Conservation (phyloP, 2,113 vertebrate species). For the Hypocryptadius cinnamomeus region DNA sequence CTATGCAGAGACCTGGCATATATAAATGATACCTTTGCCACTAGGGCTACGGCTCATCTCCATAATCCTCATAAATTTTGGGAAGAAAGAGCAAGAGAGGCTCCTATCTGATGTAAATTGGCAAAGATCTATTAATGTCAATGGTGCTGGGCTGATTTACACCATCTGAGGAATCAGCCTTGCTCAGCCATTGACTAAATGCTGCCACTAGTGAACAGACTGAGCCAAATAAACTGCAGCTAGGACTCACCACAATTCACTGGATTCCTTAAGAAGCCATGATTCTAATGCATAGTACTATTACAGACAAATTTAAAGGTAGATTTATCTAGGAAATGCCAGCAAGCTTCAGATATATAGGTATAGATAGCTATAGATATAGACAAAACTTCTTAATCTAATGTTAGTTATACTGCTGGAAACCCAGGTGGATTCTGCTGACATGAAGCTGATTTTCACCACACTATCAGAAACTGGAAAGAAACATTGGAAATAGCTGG, state of each 20-base stretch:
- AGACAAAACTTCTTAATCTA: neutral
- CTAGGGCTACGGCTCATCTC: slow-evolving; percentile 50
- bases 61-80: slow-evolving; percentile 64
- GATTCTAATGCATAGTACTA: neutral
- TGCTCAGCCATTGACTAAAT: neutral
- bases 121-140: neutral
- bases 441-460: neutral
- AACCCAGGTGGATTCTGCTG: neutral
- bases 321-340: neutral
- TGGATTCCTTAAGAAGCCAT: neutral
- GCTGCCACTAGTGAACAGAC: neutral
- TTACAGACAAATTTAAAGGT: neutral
- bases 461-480: neutral
- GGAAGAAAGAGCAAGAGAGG: slow-evolving; percentile 39
- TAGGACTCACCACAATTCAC: neutral
- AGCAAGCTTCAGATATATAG: neutral
- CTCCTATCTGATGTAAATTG: neutral
- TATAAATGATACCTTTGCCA: slow-evolving; percentile 65
- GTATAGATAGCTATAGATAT: neutral
- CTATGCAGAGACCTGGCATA: slow-evolving; percentile 22
- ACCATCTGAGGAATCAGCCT: neutral
- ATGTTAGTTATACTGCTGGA: neutral
- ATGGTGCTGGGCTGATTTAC: slow-evolving; percentile 15
- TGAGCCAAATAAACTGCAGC: neutral
- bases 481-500: neutral